These are phyloP conservation scores for Leptoclinus maculatus DNA, from an alignment of 2,797 vertebrate genomes.

Conservation along the genomic window DNA sequence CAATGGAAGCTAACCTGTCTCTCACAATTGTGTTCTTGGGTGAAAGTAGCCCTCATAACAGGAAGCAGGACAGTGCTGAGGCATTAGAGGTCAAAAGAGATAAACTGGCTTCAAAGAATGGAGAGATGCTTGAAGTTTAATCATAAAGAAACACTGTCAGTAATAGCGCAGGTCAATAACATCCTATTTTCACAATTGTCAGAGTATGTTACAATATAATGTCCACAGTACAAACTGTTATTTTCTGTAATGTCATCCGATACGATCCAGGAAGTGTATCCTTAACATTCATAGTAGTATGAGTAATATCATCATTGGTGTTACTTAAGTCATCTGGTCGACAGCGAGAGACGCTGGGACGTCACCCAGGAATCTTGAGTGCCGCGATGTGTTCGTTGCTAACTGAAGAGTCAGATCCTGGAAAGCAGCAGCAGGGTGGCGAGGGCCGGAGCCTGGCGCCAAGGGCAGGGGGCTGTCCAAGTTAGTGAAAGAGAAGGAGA, in stretches of 20 bases:
- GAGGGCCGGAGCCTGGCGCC: slow-evolving; percentile 24
- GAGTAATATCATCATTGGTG: neutral
- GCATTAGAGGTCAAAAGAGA: too few species aligned
- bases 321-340: neutral
- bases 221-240: neutral
- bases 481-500: slow-evolving; percentile 30
- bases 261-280: neutral
- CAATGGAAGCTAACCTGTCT: too few species aligned
- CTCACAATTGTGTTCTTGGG: too few species aligned
- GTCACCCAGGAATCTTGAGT: neutral
- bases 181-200: neutral
- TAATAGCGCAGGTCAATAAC: neutral
- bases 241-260: neutral
- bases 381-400: slow-evolving; percentile 26
- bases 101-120: neutral
- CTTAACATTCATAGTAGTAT: neutral
- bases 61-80: too few species aligned
- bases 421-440: slow-evolving; percentile 53
- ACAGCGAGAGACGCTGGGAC: neutral
- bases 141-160: neutral
- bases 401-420: slow-evolving; percentile 49
- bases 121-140: neutral
- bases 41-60: too few species aligned
- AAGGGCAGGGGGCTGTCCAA: slow-evolving; percentile 43
- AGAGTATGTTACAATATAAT: neutral